Percentiles rank a stretch among this genome's conserved stretches.
These are phyloP conservation scores for Podiceps cristatus DNA, from an alignment of 2,113 vertebrate genomes.

Conservation along the genomic window DNA sequence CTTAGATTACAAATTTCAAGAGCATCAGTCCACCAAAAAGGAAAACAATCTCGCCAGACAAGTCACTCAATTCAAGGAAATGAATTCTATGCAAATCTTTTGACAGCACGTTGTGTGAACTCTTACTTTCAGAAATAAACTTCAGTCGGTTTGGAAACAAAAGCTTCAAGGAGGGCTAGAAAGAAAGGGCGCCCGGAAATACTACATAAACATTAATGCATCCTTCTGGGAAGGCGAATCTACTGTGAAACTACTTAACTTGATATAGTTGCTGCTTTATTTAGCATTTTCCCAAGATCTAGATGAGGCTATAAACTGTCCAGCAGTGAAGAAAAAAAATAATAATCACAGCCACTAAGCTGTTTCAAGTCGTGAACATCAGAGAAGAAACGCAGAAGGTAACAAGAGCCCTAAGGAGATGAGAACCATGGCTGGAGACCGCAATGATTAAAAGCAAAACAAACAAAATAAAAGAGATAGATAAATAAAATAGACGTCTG, in stretches of 20 bases:
- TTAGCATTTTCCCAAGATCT: not conserved
- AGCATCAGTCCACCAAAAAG: not conserved
- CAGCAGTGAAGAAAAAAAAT: not conserved
- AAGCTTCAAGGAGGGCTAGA: not conserved
- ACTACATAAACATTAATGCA: not conserved
- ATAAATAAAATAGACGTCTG: not conserved
- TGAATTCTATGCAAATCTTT: not conserved
- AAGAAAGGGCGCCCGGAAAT: not conserved
- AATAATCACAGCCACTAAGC: not conserved
- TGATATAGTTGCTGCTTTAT: not conserved
- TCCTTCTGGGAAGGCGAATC: not conserved
- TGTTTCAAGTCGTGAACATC: not conserved
- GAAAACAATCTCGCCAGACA: not conserved
- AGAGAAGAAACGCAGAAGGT: not conserved
- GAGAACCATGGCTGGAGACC: not conserved
- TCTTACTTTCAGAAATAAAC: not conserved
- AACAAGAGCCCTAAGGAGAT: not conserved
- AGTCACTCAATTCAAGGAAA: not conserved
- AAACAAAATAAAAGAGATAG: not conserved
- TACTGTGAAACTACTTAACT: not conserved
- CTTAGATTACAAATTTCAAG: not conserved
- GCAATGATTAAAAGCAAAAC: not conserved
- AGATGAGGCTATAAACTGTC: not conserved
- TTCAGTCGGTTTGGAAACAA: not conserved
- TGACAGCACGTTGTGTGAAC: rapidly evolving